Evolutionary conservation across 2,113 vertebrate genomes (phyloP), one percentile per base, ranked within the genome.

Genomic region (Gymnobelideus leadbeateri): DNA sequence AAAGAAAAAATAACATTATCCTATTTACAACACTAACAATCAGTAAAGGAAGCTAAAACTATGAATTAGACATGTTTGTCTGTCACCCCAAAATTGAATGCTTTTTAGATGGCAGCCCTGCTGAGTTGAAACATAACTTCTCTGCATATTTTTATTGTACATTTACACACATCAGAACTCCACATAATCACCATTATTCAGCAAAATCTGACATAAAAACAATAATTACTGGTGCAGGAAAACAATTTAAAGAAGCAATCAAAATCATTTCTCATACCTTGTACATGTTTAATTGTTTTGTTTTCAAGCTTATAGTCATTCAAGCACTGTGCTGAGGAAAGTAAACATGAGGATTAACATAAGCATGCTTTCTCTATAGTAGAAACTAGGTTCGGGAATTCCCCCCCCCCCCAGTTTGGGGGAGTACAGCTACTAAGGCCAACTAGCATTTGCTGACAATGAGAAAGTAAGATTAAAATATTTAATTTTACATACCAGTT

Each of bases 241-340:
- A 96, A 94, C 55, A 96, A 55, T 55, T 53, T 92, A 91, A 95
- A 50, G 93, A 91, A 84, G 91, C 89, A 89, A 46, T 90, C 91
- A 84, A 91, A 91, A 68, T 94, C 11, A 92, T 90, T 94, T 92
- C 26, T 37, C 10, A 89, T 89, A 68, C 25, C 47, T 61, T 26
- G 10, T 46, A 1, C 43, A 37, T 31, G 54, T 46, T 90, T 89
- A 89, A 46, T 37, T 53, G 52, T 77, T 93, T 96, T 91, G 10
- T 55, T 50, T 93, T 89, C 92, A 97, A 95, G 94, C 94, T 91
- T 50, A 61, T 7, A 91, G 49, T 46, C 61, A 95, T 91, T 51
- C 90, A 95, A 90, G 47, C 23, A 90, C 12, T 51, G 53, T 52
- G 90, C 92, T 50, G 92, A 26, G 61, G 25, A 54, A 47, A 89